Base-by-base conservation (phyloP, 2,113 vertebrate genomes). In the Grammomys dolichurus region DNA sequence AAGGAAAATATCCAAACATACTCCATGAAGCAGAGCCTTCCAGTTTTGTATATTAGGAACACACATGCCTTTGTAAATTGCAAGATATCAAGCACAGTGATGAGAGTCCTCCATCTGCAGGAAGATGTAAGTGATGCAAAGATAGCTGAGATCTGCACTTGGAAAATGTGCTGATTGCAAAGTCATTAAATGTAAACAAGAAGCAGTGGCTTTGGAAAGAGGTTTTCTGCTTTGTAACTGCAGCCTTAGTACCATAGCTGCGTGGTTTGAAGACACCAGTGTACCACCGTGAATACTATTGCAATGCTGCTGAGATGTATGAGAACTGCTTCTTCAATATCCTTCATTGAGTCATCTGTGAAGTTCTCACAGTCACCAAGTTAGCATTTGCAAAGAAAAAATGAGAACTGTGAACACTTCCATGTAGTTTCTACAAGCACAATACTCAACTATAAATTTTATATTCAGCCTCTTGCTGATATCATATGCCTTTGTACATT, bases 21-120 rank as follows among this genome's bases (percentile, higher is more conserved):
- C 22, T 5, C 16, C 4, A 0, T 0, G 10, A 54, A 19, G 54
- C 33, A 28, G 43, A 11, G 40, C 19, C 22, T 3, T 1, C 1
- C 20, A 4, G 2, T 31, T 56, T 36, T 72, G 7, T 36, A 6
- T 19, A 16, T 13, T 2, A 13, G 13, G 22, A 8, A 16, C 1
- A 28, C 16, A 16, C 8, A 10, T 40, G 9, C 36, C 36, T 40
- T 54, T 17, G 24, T 58, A 1, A 5, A 14, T 17, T 87, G 2
- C 5, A 84, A 67, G 85, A 48, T 54, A 33, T 43, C 48, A 46
- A 85, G 17, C 0, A 24, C 7, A 60, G 26, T 28, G 86, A 2
- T 20, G 8, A 16, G 36, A 36, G 14, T 40, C 11, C 5, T 58
- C 10, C 46, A 26, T 58, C 65, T 65, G 5, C 22, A 17, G 16